Evolutionary conservation across 2,888 invertebrate genomes (phyloP).

Genomic region (Ypsolopha scabrella): DNA sequence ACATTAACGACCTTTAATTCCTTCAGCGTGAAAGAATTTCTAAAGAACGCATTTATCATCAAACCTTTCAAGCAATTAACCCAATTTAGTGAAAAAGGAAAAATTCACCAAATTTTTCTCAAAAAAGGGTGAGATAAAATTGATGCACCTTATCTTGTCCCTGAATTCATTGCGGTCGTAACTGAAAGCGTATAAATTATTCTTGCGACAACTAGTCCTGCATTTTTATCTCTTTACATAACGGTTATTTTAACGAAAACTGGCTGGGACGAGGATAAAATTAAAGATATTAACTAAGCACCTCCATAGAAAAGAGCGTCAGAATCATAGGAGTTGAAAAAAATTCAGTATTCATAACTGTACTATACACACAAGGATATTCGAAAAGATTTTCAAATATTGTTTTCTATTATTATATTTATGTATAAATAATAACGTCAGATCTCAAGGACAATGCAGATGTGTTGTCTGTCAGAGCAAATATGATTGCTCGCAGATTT

Average conservation of each 20-base stretch:
- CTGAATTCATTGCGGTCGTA: background rate
- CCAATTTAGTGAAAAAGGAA: constrained; percentile 32
- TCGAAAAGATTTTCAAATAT: no score
- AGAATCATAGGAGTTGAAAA: no score
- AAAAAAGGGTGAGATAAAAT: constrained; percentile 9
- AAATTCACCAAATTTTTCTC: constrained; percentile 20
- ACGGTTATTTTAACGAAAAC: no score
- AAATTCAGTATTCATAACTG: no score
- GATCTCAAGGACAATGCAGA: no score
- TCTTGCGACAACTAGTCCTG: background rate
- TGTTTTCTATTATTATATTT: no score
- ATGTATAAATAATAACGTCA: background rate
- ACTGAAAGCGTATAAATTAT: background rate
- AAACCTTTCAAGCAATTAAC: constrained; percentile 43
- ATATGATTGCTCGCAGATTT: no score
- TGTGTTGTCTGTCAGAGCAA: no score
- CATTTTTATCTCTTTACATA: no score
- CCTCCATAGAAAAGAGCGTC: background rate
- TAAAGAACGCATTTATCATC: constrained; percentile 48
- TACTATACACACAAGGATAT: no score
- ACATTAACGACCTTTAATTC: constrained; percentile 38
- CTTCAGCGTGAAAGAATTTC: constrained; percentile 42
- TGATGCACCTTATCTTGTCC: constrained; percentile 6
- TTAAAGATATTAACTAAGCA: background rate
- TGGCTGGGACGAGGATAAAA: no score